phyloP scores from a whole-genome alignment of 2,888 invertebrate species.

The Elmis aenea region DNA sequence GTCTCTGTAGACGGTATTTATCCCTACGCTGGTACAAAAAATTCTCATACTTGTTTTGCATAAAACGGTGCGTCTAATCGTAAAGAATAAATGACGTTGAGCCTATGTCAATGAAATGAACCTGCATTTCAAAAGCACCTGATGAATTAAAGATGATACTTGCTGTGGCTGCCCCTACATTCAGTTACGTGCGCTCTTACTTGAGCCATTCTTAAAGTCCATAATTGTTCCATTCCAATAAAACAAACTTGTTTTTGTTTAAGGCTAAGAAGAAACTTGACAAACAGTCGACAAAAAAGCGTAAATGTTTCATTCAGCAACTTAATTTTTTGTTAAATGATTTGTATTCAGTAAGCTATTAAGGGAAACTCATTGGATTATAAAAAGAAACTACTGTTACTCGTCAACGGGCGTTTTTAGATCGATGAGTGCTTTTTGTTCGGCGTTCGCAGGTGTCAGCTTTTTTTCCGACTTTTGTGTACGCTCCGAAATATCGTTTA shows the following conservation, averaged over 20 bases:
- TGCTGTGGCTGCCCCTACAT: constrained; percentile 20
- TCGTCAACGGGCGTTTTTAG: too few relatives aligned
- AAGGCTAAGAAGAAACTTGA: constrained; percentile 13
- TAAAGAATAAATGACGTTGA: constrained; percentile 22
- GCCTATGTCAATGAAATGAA: constrained; percentile 23
- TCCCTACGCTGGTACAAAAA: constrained; percentile 15
- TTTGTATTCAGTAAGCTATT: constrained; percentile 14
- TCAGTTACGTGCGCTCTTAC: constrained; percentile 6
- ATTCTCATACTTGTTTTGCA: constrained; percentile 21
- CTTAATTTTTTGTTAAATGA: constrained; percentile 11
- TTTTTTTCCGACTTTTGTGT: too few relatives aligned
- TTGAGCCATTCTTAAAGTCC: constrained; percentile 7
- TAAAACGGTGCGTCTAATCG: constrained; percentile 20
- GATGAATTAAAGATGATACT: constrained; percentile 22
- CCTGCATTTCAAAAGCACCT: constrained; percentile 24
- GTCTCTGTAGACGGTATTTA: constrained; percentile 15
- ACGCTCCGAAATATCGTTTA: too few relatives aligned
- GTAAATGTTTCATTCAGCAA: constrained; percentile 16
- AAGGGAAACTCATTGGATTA: too few relatives aligned
- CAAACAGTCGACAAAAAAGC: constrained; percentile 13
- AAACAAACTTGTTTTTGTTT: constrained; percentile 14
- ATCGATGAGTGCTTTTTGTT: too few relatives aligned
- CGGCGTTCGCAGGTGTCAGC: too few relatives aligned
- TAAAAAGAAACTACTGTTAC: too few relatives aligned
- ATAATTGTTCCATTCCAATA: constrained; percentile 7